Conservation (phyloP, 1,140 invertebrate species). For the Spodoptera frugiperda region DNA sequence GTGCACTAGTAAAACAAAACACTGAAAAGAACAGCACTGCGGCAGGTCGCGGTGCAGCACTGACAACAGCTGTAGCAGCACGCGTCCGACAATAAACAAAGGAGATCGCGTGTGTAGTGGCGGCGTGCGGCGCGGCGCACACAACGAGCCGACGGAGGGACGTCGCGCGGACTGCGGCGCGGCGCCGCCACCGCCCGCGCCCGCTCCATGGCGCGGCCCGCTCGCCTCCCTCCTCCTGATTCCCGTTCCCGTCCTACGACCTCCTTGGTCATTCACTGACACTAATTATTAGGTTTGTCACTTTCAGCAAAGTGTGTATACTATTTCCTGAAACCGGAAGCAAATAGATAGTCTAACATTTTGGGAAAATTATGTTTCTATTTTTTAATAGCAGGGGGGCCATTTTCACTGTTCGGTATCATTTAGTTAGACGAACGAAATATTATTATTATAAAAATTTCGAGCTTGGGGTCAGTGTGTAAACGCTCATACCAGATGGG, state of each 20-base stretch:
- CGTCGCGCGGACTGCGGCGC: conserved; percentile 78
- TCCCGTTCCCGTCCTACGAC: conserved; percentile 62
- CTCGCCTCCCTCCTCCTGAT: conserved; percentile 54
- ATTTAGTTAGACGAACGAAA: not conserved
- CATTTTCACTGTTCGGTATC: too few relatives aligned
- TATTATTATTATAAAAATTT: not conserved
- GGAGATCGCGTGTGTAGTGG: conserved; percentile 65
- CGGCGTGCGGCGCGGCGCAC: conserved; percentile 53
- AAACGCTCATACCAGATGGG: too few relatives aligned
- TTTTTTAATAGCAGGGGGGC: not conserved
- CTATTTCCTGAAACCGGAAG: conserved; percentile 23
- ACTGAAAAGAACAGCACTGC: conserved; percentile 62
- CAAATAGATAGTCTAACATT: not conserved
- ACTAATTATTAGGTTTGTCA: conserved; percentile 30
- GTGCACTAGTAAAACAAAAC: conserved; percentile 58
- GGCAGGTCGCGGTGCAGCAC: conserved; percentile 49
- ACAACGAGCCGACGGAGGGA: conserved; percentile 69
- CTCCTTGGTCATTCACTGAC: conserved; percentile 69
- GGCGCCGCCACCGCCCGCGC: conserved; percentile 51
- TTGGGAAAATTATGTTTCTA: not conserved
- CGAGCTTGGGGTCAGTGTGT: conserved; percentile 7
- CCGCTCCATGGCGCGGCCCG: conserved; percentile 49
- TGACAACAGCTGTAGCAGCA: conserved; percentile 71
- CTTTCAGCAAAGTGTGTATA: not conserved
- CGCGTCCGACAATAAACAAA: conserved; percentile 81